phyloP scores from a whole-genome alignment of 1,140 invertebrate genomes.

The Drosophila nasuta region DNA sequence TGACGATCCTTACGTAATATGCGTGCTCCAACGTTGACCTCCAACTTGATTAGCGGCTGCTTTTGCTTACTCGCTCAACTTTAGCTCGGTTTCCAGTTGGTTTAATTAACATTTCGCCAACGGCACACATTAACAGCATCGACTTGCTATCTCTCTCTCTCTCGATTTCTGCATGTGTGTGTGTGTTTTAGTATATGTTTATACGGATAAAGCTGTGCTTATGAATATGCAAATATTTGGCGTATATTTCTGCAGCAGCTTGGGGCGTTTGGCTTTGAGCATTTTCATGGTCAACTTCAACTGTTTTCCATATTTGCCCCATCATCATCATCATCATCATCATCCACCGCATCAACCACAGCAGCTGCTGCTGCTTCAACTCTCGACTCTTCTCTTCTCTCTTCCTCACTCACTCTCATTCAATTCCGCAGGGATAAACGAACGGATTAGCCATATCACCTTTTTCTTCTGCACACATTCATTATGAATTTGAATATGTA shows the following conservation, averaged over 20 bases:
- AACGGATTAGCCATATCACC: conserved; percentile 22
- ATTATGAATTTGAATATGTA: conserved; percentile 10
- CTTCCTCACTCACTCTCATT: not conserved
- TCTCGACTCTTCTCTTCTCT: not conserved
- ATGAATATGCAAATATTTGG: conserved; percentile 70
- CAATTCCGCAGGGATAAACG: not conserved
- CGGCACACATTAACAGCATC: conserved; percentile 30
- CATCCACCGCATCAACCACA: no score
- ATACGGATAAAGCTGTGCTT: conserved; percentile 47
- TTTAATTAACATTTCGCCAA: conserved; percentile 69
- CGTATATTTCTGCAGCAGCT: conserved; percentile 44
- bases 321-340: conserved; percentile 14
- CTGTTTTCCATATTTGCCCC: conserved; percentile 47
- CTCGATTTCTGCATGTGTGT: not conserved
- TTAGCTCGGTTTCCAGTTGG: conserved; percentile 53
- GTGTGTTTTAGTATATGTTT: conserved; percentile 17
- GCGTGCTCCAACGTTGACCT: conserved; percentile 61
- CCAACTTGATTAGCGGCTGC: conserved; percentile 77
- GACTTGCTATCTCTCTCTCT: conserved; percentile 5
- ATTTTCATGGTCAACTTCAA: conserved; percentile 70
- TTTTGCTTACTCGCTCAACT: conserved; percentile 50
- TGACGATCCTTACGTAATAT: conserved; percentile 65
- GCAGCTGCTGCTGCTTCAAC: conserved; percentile 1
- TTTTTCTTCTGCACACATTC: conserved; percentile 10
- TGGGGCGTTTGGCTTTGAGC: conserved; percentile 45